phyloP scores from a whole-genome alignment of 1,140 invertebrate genomes.

The Nasonia longicornis region DNA sequence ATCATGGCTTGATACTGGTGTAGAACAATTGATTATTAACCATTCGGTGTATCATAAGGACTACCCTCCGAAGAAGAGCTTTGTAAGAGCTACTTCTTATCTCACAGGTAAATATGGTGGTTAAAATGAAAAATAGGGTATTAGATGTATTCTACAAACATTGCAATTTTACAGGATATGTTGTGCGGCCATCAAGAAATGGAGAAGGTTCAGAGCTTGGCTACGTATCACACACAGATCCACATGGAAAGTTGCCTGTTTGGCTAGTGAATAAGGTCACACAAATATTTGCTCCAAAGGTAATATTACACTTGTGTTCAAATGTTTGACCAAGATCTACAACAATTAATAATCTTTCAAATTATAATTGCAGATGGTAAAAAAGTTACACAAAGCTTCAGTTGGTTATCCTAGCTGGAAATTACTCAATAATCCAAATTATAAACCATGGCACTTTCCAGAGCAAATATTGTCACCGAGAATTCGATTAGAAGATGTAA shows the following conservation, averaged over 20 bases:
- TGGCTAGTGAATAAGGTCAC: conserved; percentile 93
- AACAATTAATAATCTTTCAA: background rate
- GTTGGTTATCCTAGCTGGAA: conserved; percentile 86
- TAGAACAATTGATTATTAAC: conserved; percentile 88
- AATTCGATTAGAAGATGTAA: conserved; percentile 77
- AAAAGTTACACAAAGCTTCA: conserved; percentile 85
- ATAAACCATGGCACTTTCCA: conserved; percentile 88
- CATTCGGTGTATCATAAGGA: conserved; percentile 90
- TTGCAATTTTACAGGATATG: conserved; percentile 61
- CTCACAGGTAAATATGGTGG: conserved; percentile 65
- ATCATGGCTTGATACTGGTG: conserved; percentile 88
- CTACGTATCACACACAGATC: conserved; percentile 90
- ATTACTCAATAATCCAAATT: conserved; percentile 77
- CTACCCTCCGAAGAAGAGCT: conserved; percentile 84
- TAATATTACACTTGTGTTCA: conserved; percentile 41
- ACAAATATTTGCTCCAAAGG: conserved; percentile 86
- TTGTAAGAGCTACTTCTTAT: conserved; percentile 77
- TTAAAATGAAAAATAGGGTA: conserved; percentile 30
- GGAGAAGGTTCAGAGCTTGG: conserved; percentile 80
- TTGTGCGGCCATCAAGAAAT: conserved; percentile 69
- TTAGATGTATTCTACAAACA: conserved; percentile 35
- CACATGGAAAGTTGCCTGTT: conserved; percentile 86
- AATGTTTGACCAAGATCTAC: background rate
- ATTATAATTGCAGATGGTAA: conserved; percentile 71
- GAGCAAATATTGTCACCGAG: conserved; percentile 83